Base-by-base conservation (phyloP, 2,888 invertebrate genomes). In the Dastarcus helophoroides region DNA sequence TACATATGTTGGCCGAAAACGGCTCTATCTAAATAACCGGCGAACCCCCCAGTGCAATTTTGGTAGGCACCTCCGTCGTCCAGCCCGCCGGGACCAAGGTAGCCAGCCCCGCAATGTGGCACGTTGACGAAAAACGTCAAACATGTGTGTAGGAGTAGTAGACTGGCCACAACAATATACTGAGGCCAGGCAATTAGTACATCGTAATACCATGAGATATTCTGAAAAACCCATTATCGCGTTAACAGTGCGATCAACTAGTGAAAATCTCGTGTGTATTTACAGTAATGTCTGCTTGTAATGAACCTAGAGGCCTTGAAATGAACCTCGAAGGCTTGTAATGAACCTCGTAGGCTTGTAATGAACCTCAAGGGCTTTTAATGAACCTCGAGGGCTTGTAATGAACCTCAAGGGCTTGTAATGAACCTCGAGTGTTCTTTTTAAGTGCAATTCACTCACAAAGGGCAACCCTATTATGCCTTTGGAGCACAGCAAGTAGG, bases 41-140 rank as follows among this genome's bases (percentile, higher is more conserved):
- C 79, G 24, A 80, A 79, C 32, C 90, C 90, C 0, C 81, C 89
- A 1, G 86, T 86, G 51, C 89, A 90, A 57, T 85, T 79, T 2
- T 41, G 41, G 27, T 71, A 64, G 1, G 60, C 47, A 3, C 62
- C 61, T 22, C 56, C 49, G 30, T 67, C 62, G 43, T 80, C 76
- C 11, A 80, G 62, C 0, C 90, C 90, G 2, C 89, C 90, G 1
- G 90, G 88, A 0, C 89, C 89, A 17, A 77, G 48, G 57, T 89
- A 89, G 2, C 86, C 85, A 50, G 61, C 71, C 0, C 85, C 85
- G 53, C 90, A 90, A 3, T 73, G 76, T 0, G 84, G 81, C 0
- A 83, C 78, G 1, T 71, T 58, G 22, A 80, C 63, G 23, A 72
- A 51, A 47, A 85, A 73, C 0, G 79, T 79, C 17, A 86, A 54